A percentile compares a stretch with the other conserved stretches of the same genome.
These are phyloP conservation scores for Tachycineta bicolor DNA, from an alignment of 2,113 vertebrate species.

Conservation along the genomic window DNA sequence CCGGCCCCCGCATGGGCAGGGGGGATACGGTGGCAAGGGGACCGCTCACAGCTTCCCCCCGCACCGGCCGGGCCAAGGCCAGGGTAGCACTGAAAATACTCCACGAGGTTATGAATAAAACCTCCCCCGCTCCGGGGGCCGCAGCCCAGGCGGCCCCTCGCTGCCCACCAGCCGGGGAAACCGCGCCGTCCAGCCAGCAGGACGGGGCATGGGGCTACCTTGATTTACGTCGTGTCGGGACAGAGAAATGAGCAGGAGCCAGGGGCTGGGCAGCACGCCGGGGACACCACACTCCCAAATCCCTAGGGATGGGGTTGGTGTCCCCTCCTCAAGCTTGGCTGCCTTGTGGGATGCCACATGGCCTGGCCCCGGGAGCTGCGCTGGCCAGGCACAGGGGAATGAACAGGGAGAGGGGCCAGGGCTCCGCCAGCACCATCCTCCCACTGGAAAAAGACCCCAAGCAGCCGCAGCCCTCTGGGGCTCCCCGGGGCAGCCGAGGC, in stretches of 20 bases:
- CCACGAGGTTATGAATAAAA: not conserved
- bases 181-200: constrained; percentile 30
- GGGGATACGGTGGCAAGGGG: not conserved
- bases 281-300: not conserved
- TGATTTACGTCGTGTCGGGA: not conserved
- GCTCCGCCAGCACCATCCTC: not conserved
- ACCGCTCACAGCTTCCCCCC: not conserved
- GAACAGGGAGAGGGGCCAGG: not conserved
- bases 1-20: not conserved
- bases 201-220: not conserved
- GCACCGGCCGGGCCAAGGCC: not conserved
- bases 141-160: not conserved
- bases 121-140: not conserved
- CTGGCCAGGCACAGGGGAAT: not conserved
- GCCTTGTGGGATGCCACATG: fast-evolving
- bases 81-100: constrained; percentile 8
- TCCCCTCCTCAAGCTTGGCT: not conserved
- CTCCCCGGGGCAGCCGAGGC: not conserved
- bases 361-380: not conserved
- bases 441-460: not conserved
- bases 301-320: fast-evolving
- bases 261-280: fast-evolving
- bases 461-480: not conserved
- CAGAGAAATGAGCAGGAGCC: not conserved
- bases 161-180: not conserved